Evolutionary conservation across 2,113 vertebrate genomes (phyloP).

Genomic region (Grammomys dolichurus): DNA sequence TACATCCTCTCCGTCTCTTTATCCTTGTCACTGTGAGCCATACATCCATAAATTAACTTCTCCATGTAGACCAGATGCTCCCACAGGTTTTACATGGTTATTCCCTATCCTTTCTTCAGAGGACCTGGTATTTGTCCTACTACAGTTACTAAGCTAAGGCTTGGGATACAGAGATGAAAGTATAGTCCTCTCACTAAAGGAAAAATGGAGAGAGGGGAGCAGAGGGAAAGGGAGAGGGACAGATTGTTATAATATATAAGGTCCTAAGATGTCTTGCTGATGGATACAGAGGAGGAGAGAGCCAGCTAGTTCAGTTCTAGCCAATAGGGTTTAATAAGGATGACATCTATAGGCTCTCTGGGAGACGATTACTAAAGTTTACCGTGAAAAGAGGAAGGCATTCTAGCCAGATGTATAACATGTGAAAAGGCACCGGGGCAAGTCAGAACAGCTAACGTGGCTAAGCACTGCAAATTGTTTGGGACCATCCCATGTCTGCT

Average conservation of each 20-base stretch:
- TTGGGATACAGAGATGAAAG: not conserved
- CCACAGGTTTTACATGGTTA: not conserved
- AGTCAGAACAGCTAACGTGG: not conserved
- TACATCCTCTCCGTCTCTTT: constrained; percentile 17
- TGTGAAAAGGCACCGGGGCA: not conserved
- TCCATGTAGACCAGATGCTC: not conserved
- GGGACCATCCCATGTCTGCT: not conserved
- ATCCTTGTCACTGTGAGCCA: constrained; percentile 31
- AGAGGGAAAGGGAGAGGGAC: not conserved
- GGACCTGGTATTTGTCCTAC: not conserved
- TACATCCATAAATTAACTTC: constrained; percentile 35
- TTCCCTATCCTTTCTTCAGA: not conserved
- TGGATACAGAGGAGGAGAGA: not conserved
- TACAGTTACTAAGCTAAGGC: not conserved
- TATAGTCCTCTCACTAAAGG: not conserved
- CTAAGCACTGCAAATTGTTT: not conserved
- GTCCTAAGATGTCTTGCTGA: not conserved
- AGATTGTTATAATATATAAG: not conserved
- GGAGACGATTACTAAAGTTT: not conserved
- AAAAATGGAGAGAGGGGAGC: not conserved
- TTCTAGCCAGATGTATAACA: not conserved
- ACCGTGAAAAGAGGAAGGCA: not conserved
- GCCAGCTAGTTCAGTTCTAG: not conserved
- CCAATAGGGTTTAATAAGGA: not conserved
- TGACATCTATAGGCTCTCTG: not conserved